phyloP scores from a whole-genome alignment of 2,888 invertebrate genomes.

The Timandra comae region DNA sequence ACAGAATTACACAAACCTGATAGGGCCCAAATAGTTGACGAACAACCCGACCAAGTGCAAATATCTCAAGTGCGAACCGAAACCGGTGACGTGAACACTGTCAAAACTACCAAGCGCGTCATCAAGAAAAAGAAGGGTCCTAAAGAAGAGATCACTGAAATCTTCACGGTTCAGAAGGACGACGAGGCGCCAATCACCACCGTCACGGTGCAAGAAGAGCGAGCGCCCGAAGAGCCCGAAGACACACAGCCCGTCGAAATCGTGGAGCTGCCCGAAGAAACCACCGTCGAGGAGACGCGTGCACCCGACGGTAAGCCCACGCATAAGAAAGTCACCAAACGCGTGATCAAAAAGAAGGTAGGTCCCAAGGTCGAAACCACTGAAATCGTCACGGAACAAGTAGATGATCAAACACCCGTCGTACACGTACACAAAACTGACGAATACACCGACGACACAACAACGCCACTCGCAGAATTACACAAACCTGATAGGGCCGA shows the following conservation, averaged over 20 bases:
- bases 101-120: constrained; percentile 24
- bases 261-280: background rate
- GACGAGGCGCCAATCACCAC: constrained; percentile 20
- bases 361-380: constrained; percentile 38
- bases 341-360: constrained; percentile 32
- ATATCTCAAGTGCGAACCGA: constrained; percentile 22
- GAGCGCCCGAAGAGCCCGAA: background rate
- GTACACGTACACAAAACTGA: constrained; percentile 14
- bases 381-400: constrained; percentile 34
- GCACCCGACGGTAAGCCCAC: background rate
- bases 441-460: constrained; percentile 4
- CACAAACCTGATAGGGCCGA: constrained; percentile 29
- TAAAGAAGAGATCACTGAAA: constrained; percentile 8
- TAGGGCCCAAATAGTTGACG: constrained; percentile 10
- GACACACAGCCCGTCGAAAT: background rate
- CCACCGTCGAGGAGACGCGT: background rate
- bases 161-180: constrained; percentile 32
- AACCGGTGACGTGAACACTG: constrained; percentile 19
- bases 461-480: constrained; percentile 21
- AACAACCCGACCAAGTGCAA: constrained; percentile 3
- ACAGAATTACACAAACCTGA: constrained; percentile 1
- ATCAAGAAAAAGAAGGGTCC: constrained; percentile 16
- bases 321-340: constrained; percentile 7
- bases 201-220: background rate
- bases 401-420: constrained; percentile 29